Evolutionary conservation across 2,113 vertebrate species (phyloP).

Genomic region (Pluvialis apricaria): DNA sequence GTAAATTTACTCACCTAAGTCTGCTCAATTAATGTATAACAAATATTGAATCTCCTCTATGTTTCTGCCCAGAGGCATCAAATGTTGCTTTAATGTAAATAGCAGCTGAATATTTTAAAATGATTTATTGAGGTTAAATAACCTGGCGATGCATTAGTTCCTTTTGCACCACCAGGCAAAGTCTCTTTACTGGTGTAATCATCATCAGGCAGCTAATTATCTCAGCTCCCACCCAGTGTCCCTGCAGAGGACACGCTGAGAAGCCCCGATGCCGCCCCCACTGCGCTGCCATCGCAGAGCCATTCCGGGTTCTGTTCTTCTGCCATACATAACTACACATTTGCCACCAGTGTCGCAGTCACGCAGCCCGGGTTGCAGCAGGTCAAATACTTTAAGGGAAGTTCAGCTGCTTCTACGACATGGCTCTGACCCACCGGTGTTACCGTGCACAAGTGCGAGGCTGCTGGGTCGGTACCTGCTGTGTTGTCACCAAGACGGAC

Average conservation of each 20-base stretch:
- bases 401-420: not conserved
- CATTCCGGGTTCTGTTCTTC: not conserved
- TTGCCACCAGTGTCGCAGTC: not conserved
- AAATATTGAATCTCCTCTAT: constrained; percentile 35
- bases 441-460: fast-evolving
- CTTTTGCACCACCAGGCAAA: not conserved
- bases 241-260: fast-evolving
- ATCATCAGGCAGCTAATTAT: not conserved
- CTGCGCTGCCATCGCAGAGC: not conserved
- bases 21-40: constrained; percentile 26
- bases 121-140: constrained; percentile 36
- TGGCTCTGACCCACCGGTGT: not conserved
- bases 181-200: not conserved
- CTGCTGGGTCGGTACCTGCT: not conserved
- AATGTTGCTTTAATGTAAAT: constrained; percentile 29
- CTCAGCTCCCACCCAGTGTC: not conserved
- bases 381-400: fast-evolving
- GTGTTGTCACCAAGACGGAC: fast-evolving
- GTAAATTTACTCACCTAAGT: constrained; percentile 26
- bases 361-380: not conserved
- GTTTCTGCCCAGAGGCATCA: not conserved
- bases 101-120: constrained; percentile 8
- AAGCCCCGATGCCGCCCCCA: not conserved
- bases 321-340: fast-evolving
- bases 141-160: constrained; percentile 17